Evolutionary conservation across 1,140 invertebrate genomes (phyloP), one percentile per base, ranked within the genome.

Genomic region (Anadara kagoshimensis): DNA sequence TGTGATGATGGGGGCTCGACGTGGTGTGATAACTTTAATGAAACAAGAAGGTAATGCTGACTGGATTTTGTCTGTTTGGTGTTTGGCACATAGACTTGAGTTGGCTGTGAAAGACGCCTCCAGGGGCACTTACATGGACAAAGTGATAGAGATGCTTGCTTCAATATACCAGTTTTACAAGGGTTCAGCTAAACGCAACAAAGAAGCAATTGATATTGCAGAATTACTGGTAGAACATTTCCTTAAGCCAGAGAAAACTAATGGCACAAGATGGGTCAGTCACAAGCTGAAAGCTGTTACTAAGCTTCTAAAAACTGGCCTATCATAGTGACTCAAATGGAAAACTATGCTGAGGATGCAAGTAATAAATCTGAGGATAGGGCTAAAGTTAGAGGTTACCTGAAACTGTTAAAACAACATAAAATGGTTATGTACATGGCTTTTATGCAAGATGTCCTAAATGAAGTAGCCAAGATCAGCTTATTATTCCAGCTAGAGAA

Each of bases 51-150:
- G 41, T 20, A 29, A 66, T 61, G 63, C 63, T 44, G 41, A 24
- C 44, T 73, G 65, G 63, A 56, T 76, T 24, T 57, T 78, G 3
- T 14, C 56, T 66, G 67, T 71, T 1, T 71, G 76, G 71, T 78
- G 68, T 58, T 43, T 71, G 26, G 76, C 71, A 0, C 63, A 78
- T 56, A 36, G 71, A 14, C 57, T 78, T 11, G 71, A 74, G 58
- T 44, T 78, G 26, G 67, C 76, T 5, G 45, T 78, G 16, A 78
- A 78, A 68, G 68, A 78, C 47, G 16, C 49, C 3, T 78, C 71
- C 14, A 78, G 74, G 53, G 41, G 20, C 0, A 71, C 67, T 16
- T 78, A 78, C 18, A 71, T 78, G 65, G 56, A 74, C 14, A 64
- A 16, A 24, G 54, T 74, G 5, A 68, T 68, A 24, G 64, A 78